Conservation (phyloP, 2,888 invertebrate genomes). For the Tenthredo livida region DNA sequence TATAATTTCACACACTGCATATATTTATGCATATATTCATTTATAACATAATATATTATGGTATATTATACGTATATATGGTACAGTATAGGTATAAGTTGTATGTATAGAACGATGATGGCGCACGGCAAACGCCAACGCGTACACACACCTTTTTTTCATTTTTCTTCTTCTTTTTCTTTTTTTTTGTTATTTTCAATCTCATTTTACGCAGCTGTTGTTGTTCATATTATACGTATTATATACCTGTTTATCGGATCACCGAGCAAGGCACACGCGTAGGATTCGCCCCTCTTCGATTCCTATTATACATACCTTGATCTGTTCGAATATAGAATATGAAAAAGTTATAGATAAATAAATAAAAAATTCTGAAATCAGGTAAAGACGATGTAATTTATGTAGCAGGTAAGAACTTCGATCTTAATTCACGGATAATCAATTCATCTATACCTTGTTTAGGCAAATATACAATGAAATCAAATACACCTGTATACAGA, state of each 20-base stretch:
- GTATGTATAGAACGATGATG: not conserved
- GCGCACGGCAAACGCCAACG: conserved; percentile 5
- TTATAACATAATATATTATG: not conserved
- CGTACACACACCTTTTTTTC: not conserved
- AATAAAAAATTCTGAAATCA: not conserved
- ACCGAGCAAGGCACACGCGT: not conserved
- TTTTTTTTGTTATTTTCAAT: not conserved
- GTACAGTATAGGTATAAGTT: not conserved
- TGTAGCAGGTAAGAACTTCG: not conserved
- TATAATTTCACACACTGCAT: not conserved
- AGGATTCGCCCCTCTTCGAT: not conserved
- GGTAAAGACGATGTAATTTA: no score
- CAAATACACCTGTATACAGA: not conserved
- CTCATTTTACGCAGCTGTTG: not conserved
- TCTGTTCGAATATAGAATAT: not conserved
- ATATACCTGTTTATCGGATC: not conserved
- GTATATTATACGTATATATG: not conserved
- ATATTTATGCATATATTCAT: not conserved
- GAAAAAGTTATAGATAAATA: not conserved
- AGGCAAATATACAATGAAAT: no score
- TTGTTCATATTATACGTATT: not conserved
- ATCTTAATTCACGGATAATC: not conserved
- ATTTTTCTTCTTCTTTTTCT: not conserved
- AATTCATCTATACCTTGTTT: not conserved
- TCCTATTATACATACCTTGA: not conserved